Conservation (phyloP, 2,113 vertebrate species). For the Ptilonorhynchus violaceus region DNA sequence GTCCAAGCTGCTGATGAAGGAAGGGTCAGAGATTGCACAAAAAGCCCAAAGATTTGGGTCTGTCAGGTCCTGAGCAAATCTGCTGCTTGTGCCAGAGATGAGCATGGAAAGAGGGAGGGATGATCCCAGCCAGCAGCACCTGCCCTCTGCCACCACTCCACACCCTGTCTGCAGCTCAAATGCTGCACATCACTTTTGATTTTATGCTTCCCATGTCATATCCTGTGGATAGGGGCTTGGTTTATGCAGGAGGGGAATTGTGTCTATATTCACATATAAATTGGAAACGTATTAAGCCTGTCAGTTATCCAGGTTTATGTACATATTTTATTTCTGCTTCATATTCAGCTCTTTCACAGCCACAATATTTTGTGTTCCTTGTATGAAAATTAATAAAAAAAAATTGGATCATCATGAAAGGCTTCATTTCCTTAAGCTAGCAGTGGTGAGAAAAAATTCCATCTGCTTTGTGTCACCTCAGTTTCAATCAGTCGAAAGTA, state of each 20-base stretch:
- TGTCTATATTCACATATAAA: conserved; percentile 45
- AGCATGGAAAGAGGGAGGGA: background rate
- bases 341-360: conserved; percentile 39
- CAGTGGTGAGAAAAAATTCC: conserved; percentile 50
- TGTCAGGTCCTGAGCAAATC: background rate
- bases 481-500: conserved; percentile 59
- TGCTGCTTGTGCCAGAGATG: background rate
- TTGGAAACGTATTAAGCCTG: conserved; percentile 51
- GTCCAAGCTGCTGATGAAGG: background rate
- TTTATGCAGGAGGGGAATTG: background rate
- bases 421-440: conserved; percentile 62
- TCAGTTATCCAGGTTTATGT: conserved; percentile 48
- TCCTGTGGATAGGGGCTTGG: background rate
- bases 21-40: background rate
- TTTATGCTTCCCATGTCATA: background rate
- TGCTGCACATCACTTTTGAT: background rate
- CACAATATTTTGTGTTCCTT: conserved; percentile 59
- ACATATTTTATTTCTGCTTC: conserved; percentile 57
- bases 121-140: background rate
- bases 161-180: background rate
- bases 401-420: conserved; percentile 54
- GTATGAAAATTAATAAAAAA: conserved; percentile 55
- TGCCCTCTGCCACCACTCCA: background rate
- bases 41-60: background rate
- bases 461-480: conserved; percentile 55